These are phyloP conservation scores for Temnothorax unifasciatus DNA, from an alignment of 2,888 invertebrate species.

Conservation along the genomic window DNA sequence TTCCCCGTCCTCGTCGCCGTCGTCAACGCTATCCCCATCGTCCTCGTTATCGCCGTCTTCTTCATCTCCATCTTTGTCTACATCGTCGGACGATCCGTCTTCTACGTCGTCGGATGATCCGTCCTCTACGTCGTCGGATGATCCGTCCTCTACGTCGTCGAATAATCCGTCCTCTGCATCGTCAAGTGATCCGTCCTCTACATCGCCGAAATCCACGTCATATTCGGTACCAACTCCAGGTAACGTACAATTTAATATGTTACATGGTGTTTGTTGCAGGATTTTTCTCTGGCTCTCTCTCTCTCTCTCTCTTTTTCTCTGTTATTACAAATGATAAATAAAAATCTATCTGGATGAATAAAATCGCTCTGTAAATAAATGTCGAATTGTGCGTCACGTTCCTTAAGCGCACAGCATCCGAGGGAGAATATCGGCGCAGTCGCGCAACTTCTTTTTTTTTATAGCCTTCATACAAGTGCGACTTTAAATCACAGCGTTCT, in stretches of 20 bases:
- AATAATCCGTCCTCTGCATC: conserved; percentile 43
- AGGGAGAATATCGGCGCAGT: background rate
- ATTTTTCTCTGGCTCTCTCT: too few species aligned
- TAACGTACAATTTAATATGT: background rate
- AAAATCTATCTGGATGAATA: background rate
- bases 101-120: conserved; percentile 39
- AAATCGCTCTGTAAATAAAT: background rate
- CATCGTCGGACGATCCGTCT: conserved; percentile 32
- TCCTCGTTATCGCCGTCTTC: conserved; percentile 11
- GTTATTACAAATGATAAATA: background rate
- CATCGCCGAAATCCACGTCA: conserved; percentile 62
- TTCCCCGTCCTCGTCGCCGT: conserved; percentile 12
- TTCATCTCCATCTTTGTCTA: conserved; percentile 37
- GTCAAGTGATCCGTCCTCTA: conserved; percentile 19
- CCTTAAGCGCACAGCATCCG: background rate
- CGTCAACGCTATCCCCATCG: background rate
- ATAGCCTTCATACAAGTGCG: background rate
- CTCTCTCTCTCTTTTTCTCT: too few species aligned
- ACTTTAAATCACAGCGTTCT: conserved; percentile 39
- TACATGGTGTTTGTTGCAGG: too few species aligned
- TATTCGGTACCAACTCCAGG: conserved; percentile 71
- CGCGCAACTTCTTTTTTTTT: background rate
- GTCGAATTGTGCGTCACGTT: background rate
- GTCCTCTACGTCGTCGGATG: conserved; percentile 54
- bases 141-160: background rate